Evolutionary conservation across 64 coral and sea anemone genomes (phyloP).

Genomic region (Astreopora myriophthalma): DNA sequence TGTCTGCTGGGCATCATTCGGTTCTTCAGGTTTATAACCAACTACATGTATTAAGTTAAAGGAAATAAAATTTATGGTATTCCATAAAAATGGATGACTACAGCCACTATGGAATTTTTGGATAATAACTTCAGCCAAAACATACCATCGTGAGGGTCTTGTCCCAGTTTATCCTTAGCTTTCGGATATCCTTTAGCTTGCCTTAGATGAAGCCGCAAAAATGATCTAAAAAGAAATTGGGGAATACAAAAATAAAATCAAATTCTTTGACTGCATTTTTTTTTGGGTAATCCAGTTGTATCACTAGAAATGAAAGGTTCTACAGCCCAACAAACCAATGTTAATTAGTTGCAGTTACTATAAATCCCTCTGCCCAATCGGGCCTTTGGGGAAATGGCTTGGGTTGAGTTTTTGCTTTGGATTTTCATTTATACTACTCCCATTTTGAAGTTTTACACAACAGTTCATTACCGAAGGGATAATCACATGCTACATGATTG

Average conservation of each 20-base stretch:
- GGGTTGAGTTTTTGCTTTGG: no score
- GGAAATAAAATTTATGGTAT: not conserved
- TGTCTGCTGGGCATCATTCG: slow-evolving; percentile 73
- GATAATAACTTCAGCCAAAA: not conserved
- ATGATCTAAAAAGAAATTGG: slow-evolving; percentile 47
- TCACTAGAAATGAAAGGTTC: no score
- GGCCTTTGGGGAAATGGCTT: no score
- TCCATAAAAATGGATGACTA: not conserved
- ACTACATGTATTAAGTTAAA: not conserved
- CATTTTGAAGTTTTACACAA: no score
- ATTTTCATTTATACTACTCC: no score
- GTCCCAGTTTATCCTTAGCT: slow-evolving; percentile 75
- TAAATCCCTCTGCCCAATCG: no score
- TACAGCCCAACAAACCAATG: no score
- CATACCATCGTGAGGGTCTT: slow-evolving; percentile 82
- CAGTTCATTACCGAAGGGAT: no score
- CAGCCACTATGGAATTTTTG: no score
- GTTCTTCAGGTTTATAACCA: slow-evolving; percentile 59
- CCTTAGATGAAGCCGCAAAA: slow-evolving; percentile 80
- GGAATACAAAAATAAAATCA: not conserved
- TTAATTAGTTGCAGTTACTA: no score
- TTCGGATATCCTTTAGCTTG: slow-evolving; percentile 86
- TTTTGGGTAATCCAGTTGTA: no score
- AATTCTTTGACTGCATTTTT: not conserved
- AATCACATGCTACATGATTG: no score